phyloP scores from a whole-genome alignment of 2,888 invertebrate genomes.

The Lucinisca nassula region DNA sequence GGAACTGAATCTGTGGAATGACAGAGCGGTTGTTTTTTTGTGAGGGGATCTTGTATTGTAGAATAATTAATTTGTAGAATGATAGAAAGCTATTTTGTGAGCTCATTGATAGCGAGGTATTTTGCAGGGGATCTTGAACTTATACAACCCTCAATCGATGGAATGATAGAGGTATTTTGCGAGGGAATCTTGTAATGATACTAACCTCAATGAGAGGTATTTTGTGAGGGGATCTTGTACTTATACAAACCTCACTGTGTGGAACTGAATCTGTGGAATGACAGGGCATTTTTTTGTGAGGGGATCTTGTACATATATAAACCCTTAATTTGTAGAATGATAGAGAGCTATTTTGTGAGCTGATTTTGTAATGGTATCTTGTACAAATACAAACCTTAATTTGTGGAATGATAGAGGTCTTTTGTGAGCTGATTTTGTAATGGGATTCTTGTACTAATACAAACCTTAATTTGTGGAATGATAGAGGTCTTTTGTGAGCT shows the following conservation, averaged over 20 bases:
- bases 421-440: too few species aligned
- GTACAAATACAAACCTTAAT: conserved; percentile 98
- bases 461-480: too few species aligned
- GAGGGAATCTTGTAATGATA: too few species aligned
- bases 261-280: conserved; percentile 98
- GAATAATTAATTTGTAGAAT: conserved; percentile 99
- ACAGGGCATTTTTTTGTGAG: conserved; percentile 97
- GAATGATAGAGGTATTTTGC: too few species aligned
- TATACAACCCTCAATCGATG: too few species aligned
- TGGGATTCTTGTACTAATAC: conserved; percentile 91
- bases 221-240: conserved; percentile 94
- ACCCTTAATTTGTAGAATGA: conserved; percentile 99
- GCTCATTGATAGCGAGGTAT: too few species aligned
- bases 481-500: too few species aligned
- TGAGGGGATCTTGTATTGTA: conserved; percentile 92
- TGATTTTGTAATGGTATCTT: too few species aligned
- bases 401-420: too few species aligned
- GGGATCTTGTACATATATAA: conserved; percentile 90
- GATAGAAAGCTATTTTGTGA: conserved; percentile 97
- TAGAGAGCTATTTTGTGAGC: conserved; percentile 97
- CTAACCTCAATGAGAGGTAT: conserved; percentile 97
- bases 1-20: conserved; percentile 98
- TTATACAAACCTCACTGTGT: conserved; percentile 95
- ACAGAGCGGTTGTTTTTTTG: conserved; percentile 97
- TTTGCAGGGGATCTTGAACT: too few species aligned